Evolutionary conservation across 2,113 vertebrate species (phyloP), one percentile per base, ranked within the genome.

Genomic region (Gopherus evgoodei): DNA sequence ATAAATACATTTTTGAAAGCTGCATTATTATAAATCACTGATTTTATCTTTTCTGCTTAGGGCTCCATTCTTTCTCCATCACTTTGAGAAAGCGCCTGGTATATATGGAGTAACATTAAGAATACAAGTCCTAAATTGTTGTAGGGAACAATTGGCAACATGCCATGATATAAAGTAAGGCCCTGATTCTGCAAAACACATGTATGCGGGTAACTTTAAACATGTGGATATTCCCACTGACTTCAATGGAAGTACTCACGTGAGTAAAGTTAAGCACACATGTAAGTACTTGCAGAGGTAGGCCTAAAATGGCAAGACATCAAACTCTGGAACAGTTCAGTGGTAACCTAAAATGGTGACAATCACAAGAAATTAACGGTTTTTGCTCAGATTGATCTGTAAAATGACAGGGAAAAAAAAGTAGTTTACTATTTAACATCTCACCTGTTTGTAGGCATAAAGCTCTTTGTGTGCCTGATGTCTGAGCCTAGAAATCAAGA

Each of bases 391-490:
- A n/a, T 81, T 19, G 83, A 83, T 83, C 14, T 29, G 5, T 0
- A 17, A 22, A 49, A 10, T 10, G 3, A n/a, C 47, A 17, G 91
- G 54, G 27, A 59, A 8, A 5, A 21, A 11, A 3, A 0, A 24
- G 12, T 5, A 50, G 24, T 2, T 56, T 0, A 1, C 31, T 54
- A 57, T 25, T 86, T 13, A 49, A 86, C 83, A 50, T 47, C 98
- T 98, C 96, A 99, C 99, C 99, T 99, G 99, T 98, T 99, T 99
- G 98, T 99, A 99, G 93, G 99, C 99, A 94, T 99, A 99, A 90
- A 99, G 98, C 97, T 99, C 99, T 98, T 99, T 99, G 98, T 99
- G 99, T 14, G 99, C 99, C 97, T 99, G 99, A 94, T 99, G 99
- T 93, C 99, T 98, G 98, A 99, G 98, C 98, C 99, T 99, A 98